Evolutionary conservation across 1,140 invertebrate species (phyloP).

Genomic region (Leptopilina boulardi): DNA sequence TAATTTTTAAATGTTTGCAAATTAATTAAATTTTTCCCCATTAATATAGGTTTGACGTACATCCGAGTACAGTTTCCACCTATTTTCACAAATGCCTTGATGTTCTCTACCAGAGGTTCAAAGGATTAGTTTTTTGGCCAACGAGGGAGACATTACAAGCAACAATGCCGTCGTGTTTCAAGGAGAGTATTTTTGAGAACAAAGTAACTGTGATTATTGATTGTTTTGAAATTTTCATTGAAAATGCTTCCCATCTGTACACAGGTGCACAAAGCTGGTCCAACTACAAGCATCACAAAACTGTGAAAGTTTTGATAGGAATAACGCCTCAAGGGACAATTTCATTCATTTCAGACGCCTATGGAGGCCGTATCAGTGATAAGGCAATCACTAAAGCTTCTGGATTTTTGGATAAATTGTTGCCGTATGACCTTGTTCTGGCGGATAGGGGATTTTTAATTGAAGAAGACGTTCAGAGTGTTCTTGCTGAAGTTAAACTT

Average conservation of each 20-base stretch:
- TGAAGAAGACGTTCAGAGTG: neutral
- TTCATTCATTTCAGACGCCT: neutral
- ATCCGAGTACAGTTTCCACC: neutral
- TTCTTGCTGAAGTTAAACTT: too few species aligned
- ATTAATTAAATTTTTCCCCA: neutral
- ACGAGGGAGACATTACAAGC: constrained; percentile 9
- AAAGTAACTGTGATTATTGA: constrained; percentile 48
- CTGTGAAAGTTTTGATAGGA: neutral
- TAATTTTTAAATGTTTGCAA: neutral
- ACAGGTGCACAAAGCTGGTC: constrained; percentile 42
- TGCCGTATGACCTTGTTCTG: neutral
- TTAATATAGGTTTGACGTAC: constrained; percentile 27
- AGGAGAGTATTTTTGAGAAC: neutral
- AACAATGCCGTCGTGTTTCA: constrained; percentile 33
- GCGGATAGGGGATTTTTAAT: neutral
- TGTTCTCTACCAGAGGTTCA: constrained; percentile 5
- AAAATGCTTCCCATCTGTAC: constrained; percentile 38
- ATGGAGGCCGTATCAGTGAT: neutral
- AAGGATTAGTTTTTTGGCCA: constrained; percentile 23
- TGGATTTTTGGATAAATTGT: neutral
- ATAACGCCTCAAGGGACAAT: neutral
- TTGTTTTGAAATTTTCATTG: constrained; percentile 50
- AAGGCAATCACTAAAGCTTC: neutral
- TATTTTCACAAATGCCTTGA: constrained; percentile 32
- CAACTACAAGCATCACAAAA: constrained; percentile 33